Percentiles rank a stretch among this genome's conserved stretches.
Conservation (phyloP, 2,113 vertebrate species). For the Nerophis lumbriciformis region DNA sequence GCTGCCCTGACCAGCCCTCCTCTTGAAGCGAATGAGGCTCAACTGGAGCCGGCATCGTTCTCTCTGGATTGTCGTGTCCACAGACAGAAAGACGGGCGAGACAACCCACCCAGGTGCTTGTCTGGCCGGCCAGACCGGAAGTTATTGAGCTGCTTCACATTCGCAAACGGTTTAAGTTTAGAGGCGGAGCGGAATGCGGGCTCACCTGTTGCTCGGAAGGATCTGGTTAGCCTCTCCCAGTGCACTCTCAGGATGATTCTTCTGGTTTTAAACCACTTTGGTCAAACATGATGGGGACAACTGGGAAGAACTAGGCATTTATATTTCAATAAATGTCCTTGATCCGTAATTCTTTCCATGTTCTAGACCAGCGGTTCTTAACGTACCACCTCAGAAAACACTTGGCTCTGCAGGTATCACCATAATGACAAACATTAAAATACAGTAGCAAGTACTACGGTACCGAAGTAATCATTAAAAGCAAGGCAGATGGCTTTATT, state of each 20-base stretch:
- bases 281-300: neutral
- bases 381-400: too few species aligned
- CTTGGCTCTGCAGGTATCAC: too few species aligned
- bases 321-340: too few species aligned
- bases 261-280: neutral
- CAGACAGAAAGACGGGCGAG: constrained; percentile 14
- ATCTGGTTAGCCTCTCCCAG: too few species aligned
- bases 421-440: too few species aligned
- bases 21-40: constrained; percentile 15
- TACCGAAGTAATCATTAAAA: too few species aligned
- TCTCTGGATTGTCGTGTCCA: constrained; percentile 16
- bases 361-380: neutral
- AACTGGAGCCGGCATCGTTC: constrained; percentile 18
- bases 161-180: constrained; percentile 8
- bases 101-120: constrained; percentile 12
- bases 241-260: too few species aligned
- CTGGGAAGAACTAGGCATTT: too few species aligned
- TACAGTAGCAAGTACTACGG: too few species aligned
- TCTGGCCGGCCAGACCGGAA: constrained; percentile 33
- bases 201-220: constrained; percentile 23
- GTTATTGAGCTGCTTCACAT: constrained; percentile 23
- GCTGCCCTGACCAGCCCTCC: constrained; percentile 28
- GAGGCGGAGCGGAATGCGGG: neutral
- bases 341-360: too few species aligned
- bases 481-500: too few species aligned